Percentiles rank a stretch among this genome's conserved stretches.
phyloP scores from a whole-genome alignment of 2,797 vertebrate genomes.

The Hyperoplus immaculatus region DNA sequence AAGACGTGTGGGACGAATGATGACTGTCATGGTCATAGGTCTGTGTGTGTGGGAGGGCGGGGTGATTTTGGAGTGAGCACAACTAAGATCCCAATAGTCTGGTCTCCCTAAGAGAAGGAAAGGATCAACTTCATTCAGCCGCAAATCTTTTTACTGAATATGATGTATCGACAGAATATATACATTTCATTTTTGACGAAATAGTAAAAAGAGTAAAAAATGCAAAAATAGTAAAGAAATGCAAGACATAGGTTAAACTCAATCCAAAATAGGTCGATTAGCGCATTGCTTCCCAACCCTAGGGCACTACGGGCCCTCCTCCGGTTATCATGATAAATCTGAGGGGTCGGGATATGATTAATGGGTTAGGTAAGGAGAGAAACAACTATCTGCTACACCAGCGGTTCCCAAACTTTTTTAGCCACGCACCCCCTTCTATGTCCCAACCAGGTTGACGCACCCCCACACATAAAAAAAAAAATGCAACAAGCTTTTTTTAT shows the following conservation, averaged over 20 bases:
- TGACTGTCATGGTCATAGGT: conserved; percentile 43
- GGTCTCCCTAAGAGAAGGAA: conserved; percentile 10
- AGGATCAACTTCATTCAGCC: neutral
- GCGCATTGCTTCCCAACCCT: neutral
- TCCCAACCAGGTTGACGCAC: no score
- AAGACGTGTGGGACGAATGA: conserved; percentile 36
- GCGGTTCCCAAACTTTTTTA: no score
- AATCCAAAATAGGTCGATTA: neutral
- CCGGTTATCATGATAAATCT: neutral
- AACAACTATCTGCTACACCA: neutral
- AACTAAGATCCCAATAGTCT: neutral
- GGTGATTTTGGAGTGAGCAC: neutral
- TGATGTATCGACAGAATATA: neutral
- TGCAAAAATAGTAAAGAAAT: neutral
- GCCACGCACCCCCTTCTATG: no score
- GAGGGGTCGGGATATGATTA: neutral
- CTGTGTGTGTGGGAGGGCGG: neutral
- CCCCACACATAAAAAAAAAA: no score
- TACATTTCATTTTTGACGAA: conserved; percentile 7
- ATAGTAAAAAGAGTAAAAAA: conserved; percentile 1
- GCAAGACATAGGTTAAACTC: conserved; percentile 35
- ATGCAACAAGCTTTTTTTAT: no score
- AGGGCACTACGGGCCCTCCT: neutral
- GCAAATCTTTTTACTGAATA: conserved; percentile 9
- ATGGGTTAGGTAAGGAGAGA: neutral